phyloP scores from a whole-genome alignment of 2,113 vertebrate species.

The Blennius ocellaris region DNA sequence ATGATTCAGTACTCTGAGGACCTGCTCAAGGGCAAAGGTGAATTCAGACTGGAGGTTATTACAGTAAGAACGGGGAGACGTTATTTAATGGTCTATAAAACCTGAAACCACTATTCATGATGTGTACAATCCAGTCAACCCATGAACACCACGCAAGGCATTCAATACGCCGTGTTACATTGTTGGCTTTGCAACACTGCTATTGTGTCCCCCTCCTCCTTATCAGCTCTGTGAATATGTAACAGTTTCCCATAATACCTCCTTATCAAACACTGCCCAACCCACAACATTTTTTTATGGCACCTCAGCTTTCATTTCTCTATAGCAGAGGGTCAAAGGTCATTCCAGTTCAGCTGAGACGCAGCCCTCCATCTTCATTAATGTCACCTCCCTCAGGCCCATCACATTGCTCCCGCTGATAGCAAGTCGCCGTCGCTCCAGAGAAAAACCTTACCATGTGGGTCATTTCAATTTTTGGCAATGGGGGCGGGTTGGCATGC shows the following conservation, averaged over 20 bases:
- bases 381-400: constrained; percentile 23
- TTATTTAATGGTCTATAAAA: constrained; percentile 63
- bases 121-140: constrained; percentile 9
- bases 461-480: constrained; percentile 27
- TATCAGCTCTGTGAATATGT: constrained; percentile 66
- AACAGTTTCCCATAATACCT: constrained; percentile 32
- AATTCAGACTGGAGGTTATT: constrained; percentile 58
- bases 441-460: constrained; percentile 25
- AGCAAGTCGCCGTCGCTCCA: constrained; percentile 28
- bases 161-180: constrained; percentile 22
- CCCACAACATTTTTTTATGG: constrained; percentile 35
- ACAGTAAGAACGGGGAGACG: constrained; percentile 38
- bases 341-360: constrained; percentile 8
- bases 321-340: constrained; percentile 52
- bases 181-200: constrained; percentile 31
- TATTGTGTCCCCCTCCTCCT: constrained; percentile 5
- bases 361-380: constrained; percentile 49
- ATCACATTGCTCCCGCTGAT: constrained; percentile 42
- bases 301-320: constrained; percentile 32
- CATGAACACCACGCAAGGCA: not conserved
- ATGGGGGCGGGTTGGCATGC: constrained; percentile 1
- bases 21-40: constrained; percentile 57
- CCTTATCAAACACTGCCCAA: constrained; percentile 53
- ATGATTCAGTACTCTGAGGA: constrained; percentile 37
- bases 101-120: constrained; percentile 47